Evolutionary conservation across 2,113 vertebrate genomes (phyloP).

Genomic region (Budorcas taxicolor): DNA sequence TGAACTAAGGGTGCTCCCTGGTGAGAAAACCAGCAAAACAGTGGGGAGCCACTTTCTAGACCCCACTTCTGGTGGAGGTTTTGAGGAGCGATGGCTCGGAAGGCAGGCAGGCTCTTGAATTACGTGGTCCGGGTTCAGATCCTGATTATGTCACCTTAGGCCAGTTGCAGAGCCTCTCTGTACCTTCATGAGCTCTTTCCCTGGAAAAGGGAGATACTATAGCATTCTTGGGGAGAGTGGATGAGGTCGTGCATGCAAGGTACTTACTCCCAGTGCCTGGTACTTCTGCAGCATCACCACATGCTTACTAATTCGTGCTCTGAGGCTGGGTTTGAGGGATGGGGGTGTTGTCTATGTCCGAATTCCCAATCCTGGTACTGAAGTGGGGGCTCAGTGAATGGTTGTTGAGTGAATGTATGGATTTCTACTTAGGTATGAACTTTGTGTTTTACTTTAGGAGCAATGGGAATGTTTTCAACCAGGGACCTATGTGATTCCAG

Average conservation of each 20-base stretch:
- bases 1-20: background rate
- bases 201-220: background rate
- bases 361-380: background rate
- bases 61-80: background rate
- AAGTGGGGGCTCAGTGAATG: background rate
- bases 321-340: background rate
- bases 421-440: background rate
- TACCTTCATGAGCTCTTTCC: background rate
- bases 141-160: background rate
- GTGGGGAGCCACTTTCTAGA: background rate
- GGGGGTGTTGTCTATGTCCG: background rate
- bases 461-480: background rate
- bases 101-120: background rate
- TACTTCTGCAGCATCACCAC: fast-evolving
- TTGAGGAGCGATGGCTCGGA: background rate
- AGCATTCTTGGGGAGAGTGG: background rate
- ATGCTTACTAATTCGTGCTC: background rate
- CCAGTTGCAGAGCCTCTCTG: background rate
- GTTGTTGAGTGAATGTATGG: background rate
- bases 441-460: background rate
- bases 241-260: fast-evolving
- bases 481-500: background rate
- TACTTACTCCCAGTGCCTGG: background rate
- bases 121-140: background rate
- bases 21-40: background rate